These are phyloP conservation scores for Novumbra hubbsi DNA, from an alignment of 2,797 vertebrate genomes.

Conservation along the genomic window DNA sequence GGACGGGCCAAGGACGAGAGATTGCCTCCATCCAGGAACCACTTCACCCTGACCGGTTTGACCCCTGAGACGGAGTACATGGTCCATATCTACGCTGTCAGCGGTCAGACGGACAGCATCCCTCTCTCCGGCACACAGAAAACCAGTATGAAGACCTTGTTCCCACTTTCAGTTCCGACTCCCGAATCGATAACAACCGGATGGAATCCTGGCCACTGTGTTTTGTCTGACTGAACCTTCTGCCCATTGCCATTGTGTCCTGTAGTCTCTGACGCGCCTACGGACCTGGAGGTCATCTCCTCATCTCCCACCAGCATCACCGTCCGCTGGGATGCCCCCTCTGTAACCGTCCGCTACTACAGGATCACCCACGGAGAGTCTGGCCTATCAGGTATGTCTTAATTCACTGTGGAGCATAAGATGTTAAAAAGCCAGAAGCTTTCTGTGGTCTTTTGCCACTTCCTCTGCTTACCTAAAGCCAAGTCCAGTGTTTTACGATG, in stretches of 20 bases:
- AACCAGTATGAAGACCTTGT: slow-evolving; percentile 77
- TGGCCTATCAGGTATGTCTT: slow-evolving; percentile 65
- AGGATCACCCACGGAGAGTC: slow-evolving; percentile 90
- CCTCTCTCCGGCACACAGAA: slow-evolving; percentile 85
- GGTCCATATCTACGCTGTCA: slow-evolving; percentile 85
- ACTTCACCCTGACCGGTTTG: slow-evolving; percentile 91
- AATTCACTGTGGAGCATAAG: no score
- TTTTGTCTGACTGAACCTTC: not conserved
- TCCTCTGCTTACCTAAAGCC: no score
- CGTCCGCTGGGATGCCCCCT: slow-evolving; percentile 91
- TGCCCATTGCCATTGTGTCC: slow-evolving; percentile 5
- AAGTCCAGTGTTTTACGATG: no score
- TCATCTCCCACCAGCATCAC: slow-evolving; percentile 84
- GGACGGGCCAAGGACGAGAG: slow-evolving; percentile 86
- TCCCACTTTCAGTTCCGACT: not conserved
- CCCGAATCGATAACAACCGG: no score
- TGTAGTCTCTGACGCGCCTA: slow-evolving; percentile 89
- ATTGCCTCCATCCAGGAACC: slow-evolving; percentile 87
- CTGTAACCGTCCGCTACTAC: slow-evolving; percentile 94
- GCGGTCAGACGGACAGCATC: slow-evolving; percentile 77
- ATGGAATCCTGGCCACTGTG: not conserved
- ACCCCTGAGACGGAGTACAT: slow-evolving; percentile 85
- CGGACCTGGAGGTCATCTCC: slow-evolving; percentile 85
- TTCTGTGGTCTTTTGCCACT: no score
- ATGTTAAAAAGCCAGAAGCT: no score